phyloP scores from a whole-genome alignment of 2,888 invertebrate species.

The Willowsia nigromaculata region DNA sequence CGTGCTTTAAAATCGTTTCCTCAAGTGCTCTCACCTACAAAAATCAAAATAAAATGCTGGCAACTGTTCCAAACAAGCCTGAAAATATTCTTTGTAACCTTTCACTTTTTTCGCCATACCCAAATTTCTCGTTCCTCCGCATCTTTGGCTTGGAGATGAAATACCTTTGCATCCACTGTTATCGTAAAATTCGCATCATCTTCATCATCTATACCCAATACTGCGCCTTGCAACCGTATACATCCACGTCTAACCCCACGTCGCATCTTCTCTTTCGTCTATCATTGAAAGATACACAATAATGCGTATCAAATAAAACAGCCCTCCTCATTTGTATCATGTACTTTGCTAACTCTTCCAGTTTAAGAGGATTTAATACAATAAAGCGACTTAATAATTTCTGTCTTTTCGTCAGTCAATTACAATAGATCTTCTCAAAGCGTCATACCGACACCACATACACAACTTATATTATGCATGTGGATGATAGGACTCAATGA shows the following conservation, averaged over 20 bases:
- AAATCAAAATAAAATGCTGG: background rate
- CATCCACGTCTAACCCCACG: slow-evolving; percentile 97
- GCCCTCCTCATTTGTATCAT: background rate
- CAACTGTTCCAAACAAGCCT: background rate
- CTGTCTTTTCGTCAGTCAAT: background rate
- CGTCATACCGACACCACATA: background rate
- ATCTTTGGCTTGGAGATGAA: slow-evolving; percentile 99
- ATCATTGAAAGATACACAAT: slow-evolving; percentile 36
- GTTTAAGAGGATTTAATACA: background rate
- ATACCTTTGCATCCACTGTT: slow-evolving; percentile 99
- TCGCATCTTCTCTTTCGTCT: slow-evolving; percentile 99
- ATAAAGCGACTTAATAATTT: background rate
- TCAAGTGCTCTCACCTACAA: slow-evolving; percentile 90
- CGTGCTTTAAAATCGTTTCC: slow-evolving; percentile 94
- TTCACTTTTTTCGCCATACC: slow-evolving; percentile 80
- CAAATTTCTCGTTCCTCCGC: slow-evolving; percentile 96
- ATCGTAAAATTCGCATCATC: slow-evolving; percentile 99
- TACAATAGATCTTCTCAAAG: too few relatives aligned
- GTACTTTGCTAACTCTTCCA: background rate
- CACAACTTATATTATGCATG: background rate
- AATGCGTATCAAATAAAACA: background rate
- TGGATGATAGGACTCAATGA: too few relatives aligned
- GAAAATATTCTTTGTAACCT: background rate
- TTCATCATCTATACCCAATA: slow-evolving; percentile 99
- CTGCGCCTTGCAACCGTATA: slow-evolving; percentile 97